These are phyloP conservation scores for Cremastinae sp. DNA, from an alignment of 2,888 invertebrate genomes.

Conservation along the genomic window DNA sequence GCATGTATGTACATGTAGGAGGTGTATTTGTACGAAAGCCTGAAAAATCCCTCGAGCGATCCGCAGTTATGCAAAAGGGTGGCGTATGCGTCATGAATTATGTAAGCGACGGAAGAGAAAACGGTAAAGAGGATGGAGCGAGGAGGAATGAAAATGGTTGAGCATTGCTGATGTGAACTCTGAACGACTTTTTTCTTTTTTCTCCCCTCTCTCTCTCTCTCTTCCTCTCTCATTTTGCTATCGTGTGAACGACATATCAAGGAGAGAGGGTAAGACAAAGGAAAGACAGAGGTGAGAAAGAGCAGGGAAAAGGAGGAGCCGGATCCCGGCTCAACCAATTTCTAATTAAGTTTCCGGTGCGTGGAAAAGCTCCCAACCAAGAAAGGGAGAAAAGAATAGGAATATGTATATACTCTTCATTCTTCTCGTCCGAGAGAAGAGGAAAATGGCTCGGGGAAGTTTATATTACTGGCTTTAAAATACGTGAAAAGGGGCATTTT, in stretches of 20 bases:
- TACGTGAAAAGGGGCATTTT: conserved; percentile 17
- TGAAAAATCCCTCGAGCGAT: conserved; percentile 42
- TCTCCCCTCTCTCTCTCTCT: not conserved
- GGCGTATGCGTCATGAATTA: conserved; percentile 71
- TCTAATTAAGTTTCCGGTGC: conserved; percentile 63
- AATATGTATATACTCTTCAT: too few species aligned
- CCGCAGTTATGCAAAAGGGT: conserved; percentile 60
- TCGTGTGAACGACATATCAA: conserved; percentile 15
- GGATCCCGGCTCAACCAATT: conserved; percentile 23
- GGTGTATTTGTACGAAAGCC: not conserved
- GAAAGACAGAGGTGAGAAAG: conserved; percentile 8
- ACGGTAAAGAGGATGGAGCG: not conserved
- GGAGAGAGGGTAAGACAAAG: conserved; percentile 20
- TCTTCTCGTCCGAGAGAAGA: too few species aligned
- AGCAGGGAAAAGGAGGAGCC: not conserved
- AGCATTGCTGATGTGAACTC: conserved; percentile 28
- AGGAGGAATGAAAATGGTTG: not conserved
- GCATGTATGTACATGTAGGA: conserved; percentile 1
- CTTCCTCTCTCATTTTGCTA: not conserved
- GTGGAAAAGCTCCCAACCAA: conserved; percentile 2
- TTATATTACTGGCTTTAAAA: not conserved
- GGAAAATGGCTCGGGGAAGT: too few species aligned
- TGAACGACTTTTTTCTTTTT: conserved; percentile 17
- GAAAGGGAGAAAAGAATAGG: not conserved
- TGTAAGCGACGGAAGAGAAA: conserved; percentile 65